Base-by-base conservation (phyloP, 2,888 invertebrate species). In the Tenodera sinensis region DNA sequence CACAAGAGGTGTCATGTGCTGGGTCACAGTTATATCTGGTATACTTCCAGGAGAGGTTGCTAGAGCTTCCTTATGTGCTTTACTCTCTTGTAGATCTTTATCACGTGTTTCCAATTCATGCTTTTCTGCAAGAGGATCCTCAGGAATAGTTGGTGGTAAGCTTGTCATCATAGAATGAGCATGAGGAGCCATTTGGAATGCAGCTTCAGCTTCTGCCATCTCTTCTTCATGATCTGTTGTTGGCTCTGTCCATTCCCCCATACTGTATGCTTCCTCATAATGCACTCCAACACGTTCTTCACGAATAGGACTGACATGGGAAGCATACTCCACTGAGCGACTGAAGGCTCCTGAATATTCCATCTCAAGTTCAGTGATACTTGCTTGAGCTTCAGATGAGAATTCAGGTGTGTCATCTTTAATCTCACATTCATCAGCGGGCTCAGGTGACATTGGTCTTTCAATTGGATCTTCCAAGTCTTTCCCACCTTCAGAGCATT, bases 11-110 rank as follows among this genome's bases (percentile, higher is more conserved):
- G 94, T 93, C 93, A 95, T 93, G 91, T 95, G 95, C 94, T 95
- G 95, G 9, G 95, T 95, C 28, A 95, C 94, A 91, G 94, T 95
- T 89, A 95, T 95, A 91, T 95, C 95, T n/a, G 95, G 95, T 90
- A 95, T 94, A 85, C 95, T 94, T 27, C 95, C 95, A 91, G 91
- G 91, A 85, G 93, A 92, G 90, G 92, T 92, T 15, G 93, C 91
- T 28, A 86, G 34, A 30, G 30, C 82, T n/a, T 90, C 90, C 93
- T 95, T 89, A 92, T 94, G 91, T 93, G 94, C 92, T 93, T 94
- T 91, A 91, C 93, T 92, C 90, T 92, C 92, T 90, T 91, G 93
- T 84, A 92, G 91, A 14, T 92, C 92, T 86, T 92, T 92, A 91
- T 94, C 94, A 90, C 93, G 92, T 28, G 93, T 93, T 93, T 94